These are phyloP conservation scores for Ericerus pela DNA, from an alignment of 1,140 invertebrate species.

Conservation along the genomic window DNA sequence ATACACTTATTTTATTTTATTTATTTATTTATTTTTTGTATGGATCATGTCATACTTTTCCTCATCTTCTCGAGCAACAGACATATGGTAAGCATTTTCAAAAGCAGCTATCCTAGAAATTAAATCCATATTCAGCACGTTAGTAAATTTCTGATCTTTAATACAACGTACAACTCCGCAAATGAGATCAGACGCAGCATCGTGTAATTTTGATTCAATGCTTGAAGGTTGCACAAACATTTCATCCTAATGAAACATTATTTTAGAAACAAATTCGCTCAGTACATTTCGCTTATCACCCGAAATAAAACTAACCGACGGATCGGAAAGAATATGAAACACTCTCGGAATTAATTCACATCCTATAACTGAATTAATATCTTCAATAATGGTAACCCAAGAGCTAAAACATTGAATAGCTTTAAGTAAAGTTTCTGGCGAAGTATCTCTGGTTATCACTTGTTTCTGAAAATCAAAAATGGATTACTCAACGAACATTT, in stretches of 20 bases:
- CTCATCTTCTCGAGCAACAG: slow-evolving; percentile 64
- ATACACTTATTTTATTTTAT: not conserved
- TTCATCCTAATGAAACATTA: not conserved
- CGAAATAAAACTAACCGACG: slow-evolving; percentile 1
- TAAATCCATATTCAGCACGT: slow-evolving; percentile 53
- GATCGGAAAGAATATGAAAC: not conserved
- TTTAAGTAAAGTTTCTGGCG: not conserved
- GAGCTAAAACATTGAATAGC: not conserved
- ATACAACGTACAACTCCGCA: slow-evolving; percentile 67
- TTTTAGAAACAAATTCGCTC: too few species aligned
- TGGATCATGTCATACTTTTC: not conserved
- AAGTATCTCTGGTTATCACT: not conserved
- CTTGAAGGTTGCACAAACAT: not conserved
- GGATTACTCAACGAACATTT: not conserved
- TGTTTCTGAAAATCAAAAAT: not conserved
- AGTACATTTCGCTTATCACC: too few species aligned
- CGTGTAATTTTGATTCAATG: slow-evolving; percentile 46
- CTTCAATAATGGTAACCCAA: not conserved
- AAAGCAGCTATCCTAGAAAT: slow-evolving; percentile 67
- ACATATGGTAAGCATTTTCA: slow-evolving; percentile 75
- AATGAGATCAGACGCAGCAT: slow-evolving; percentile 79
- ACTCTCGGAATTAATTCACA: not conserved
- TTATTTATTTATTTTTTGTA: not conserved
- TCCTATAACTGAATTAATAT: too few species aligned
- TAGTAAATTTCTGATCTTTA: slow-evolving; percentile 55